Conservation (phyloP, 2,113 vertebrate species). For the Progne subis region DNA sequence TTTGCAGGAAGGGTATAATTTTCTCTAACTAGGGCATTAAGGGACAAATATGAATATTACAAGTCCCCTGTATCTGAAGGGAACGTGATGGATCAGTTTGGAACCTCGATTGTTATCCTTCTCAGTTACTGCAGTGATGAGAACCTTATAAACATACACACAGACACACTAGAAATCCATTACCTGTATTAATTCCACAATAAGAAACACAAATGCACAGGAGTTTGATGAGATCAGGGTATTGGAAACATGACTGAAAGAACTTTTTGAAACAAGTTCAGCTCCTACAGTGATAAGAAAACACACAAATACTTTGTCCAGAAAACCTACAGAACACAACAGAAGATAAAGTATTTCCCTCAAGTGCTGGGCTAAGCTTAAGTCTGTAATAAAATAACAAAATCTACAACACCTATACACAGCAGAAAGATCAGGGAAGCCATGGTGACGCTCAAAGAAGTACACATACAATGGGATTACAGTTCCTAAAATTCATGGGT, state of each 20-base stretch:
- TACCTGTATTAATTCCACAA: conserved; percentile 38
- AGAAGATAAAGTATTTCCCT: neutral
- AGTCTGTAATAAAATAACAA: neutral
- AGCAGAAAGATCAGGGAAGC: neutral
- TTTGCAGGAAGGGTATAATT: neutral
- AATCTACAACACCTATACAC: neutral
- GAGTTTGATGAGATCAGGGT: neutral
- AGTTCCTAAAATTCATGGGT: neutral
- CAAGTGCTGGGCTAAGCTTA: neutral
- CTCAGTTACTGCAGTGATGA: neutral
- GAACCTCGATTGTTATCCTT: neutral
- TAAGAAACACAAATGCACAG: conserved; percentile 52
- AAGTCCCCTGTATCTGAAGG: rapidly evolving
- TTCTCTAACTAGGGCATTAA: neutral
- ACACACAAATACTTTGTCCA: neutral
- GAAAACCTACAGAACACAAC: neutral
- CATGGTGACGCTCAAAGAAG: neutral
- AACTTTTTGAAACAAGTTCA: neutral
- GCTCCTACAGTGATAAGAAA: neutral
- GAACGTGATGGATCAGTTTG: neutral
- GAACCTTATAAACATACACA: neutral
- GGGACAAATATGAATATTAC: neutral
- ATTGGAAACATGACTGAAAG: neutral
- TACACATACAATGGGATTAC: neutral
- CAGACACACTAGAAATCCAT: neutral